Evolutionary conservation across 2,888 invertebrate species (phyloP), one percentile per base, ranked within the genome.

Genomic region (Drosophila borealis): DNA sequence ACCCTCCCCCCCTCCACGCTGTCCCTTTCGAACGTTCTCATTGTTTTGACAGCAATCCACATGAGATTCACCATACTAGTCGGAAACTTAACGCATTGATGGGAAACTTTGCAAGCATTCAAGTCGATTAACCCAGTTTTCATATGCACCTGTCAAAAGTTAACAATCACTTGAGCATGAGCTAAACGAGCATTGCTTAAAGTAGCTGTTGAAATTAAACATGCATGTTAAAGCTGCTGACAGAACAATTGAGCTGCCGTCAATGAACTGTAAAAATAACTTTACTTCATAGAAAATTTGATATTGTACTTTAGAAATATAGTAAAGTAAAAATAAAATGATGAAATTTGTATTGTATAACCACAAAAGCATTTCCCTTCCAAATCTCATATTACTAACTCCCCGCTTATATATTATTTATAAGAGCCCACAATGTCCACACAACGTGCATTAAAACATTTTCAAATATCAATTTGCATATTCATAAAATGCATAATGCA

Each of bases 11-110:
- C 29, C 39, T 21, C 37, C n/a, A 4, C 29, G 4, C 1, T 9
- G 34, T 14, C 11, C 34, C 63, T 63, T 64, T 70, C 62, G 68
- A 74, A 73, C 69, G 62, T 55, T 77, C 17, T 54, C 50, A 0
- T 61, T 62, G 59, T 78, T 77, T 77, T 77, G 74, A 72, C 78
- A 78, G 74, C 74, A 74, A 66, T 62, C 62, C 78, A 78, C 67
- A 77, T 72, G 62, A 78, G 74, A 74, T 73, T 72, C 54, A 14
- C 21, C 4, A 14, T 8, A 17, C 29, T 13, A 25, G 4, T 36
- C 11, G 33, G n/a, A 19, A 48, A 46, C 48, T 25, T 62, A 51
- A 25, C 25, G 34, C 45, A 21, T 34, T 39, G 33, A 53, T 46
- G 21, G 10, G 44, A 37, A 62, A 44, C 53, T 61, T 39, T 37